These are phyloP conservation scores for Agrotis exclamationis DNA, from an alignment of 2,888 invertebrate species.

Conservation along the genomic window DNA sequence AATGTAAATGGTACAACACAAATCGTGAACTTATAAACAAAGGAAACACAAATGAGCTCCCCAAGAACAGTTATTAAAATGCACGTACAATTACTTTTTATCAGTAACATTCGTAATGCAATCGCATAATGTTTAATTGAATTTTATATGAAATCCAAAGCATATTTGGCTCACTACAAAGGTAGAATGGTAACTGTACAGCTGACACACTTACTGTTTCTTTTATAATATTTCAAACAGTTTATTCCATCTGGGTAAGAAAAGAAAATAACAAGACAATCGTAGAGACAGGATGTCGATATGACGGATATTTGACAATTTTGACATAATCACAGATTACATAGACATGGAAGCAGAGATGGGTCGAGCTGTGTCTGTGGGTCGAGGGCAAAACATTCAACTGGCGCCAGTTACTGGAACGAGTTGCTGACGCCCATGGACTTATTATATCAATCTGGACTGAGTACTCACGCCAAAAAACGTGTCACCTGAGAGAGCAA, in stretches of 20 bases:
- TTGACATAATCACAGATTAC: slow-evolving; percentile 18
- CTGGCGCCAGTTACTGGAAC: too few species aligned
- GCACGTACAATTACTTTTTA: slow-evolving; percentile 24
- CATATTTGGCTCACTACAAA: neutral
- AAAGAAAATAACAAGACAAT: slow-evolving; percentile 46
- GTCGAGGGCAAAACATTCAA: too few species aligned
- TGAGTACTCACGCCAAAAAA: too few species aligned
- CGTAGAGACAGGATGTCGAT: slow-evolving; percentile 43
- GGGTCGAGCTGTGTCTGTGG: too few species aligned
- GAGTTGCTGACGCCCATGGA: too few species aligned
- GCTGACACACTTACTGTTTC: slow-evolving; percentile 46
- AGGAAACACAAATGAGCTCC: neutral
- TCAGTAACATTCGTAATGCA: slow-evolving; percentile 29
- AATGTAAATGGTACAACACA: neutral
- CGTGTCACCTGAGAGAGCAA: too few species aligned
- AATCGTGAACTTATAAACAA: neutral
- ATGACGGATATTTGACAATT: slow-evolving; percentile 58
- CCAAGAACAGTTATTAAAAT: neutral
- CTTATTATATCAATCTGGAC: too few species aligned
- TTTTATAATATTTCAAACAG: slow-evolving; percentile 33
- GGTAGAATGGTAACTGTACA: neutral
- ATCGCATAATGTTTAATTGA: neutral
- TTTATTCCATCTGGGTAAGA: slow-evolving; percentile 60
- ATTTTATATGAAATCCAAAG: slow-evolving; percentile 6
- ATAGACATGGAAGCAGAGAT: too few species aligned